Conservation (phyloP, 2,113 vertebrate genomes). For the Murina feae region DNA sequence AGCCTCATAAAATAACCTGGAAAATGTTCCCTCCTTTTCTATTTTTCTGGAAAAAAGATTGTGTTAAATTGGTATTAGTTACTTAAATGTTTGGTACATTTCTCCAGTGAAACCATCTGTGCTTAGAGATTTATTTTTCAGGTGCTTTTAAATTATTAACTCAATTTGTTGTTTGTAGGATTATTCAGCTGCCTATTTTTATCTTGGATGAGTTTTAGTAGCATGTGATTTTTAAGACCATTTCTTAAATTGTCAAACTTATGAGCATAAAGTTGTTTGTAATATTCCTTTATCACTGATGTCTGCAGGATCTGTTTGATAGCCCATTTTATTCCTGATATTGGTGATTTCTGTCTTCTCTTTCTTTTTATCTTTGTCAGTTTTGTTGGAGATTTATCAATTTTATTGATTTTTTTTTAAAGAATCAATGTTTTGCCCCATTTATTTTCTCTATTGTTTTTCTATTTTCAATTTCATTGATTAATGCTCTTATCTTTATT, state of each 20-base stretch:
- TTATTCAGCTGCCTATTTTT: background rate
- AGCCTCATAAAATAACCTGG: background rate
- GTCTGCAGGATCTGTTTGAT: background rate
- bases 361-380: background rate
- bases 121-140: background rate
- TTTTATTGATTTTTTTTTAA: slow-evolving; percentile 34
- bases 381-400: background rate
- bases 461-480: slow-evolving; percentile 3
- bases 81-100: slow-evolving; percentile 11
- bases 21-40: background rate
- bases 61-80: background rate
- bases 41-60: slow-evolving; percentile 9
- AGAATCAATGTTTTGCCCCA: slow-evolving; percentile 11
- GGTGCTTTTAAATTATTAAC: background rate
- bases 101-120: background rate
- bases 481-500: slow-evolving; percentile 1
- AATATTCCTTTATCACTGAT: background rate
- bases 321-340: background rate
- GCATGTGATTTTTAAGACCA: slow-evolving; percentile 10
- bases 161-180: background rate
- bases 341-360: background rate
- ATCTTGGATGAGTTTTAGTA: background rate
- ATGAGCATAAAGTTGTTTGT: background rate
- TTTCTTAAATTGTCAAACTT: slow-evolving; percentile 40
- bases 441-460: slow-evolving; percentile 40